A percentile compares a stretch with the other conserved stretches of the same genome.
Conservation (phyloP, 1,140 invertebrate genomes). For the Gonatopus flavifemur region DNA sequence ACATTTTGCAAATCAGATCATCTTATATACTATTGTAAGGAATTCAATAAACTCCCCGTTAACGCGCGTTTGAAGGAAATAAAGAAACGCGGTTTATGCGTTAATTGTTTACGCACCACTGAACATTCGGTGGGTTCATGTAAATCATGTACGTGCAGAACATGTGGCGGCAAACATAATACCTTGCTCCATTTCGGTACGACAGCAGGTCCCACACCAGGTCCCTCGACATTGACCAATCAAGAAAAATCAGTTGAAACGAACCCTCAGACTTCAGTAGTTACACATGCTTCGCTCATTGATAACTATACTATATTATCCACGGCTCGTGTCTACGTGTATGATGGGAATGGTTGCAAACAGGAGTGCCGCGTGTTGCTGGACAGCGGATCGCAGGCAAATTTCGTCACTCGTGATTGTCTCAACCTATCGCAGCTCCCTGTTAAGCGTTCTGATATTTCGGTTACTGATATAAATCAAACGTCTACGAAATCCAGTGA, state of each 20-base stretch:
- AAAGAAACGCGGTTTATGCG: not conserved
- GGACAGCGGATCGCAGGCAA: slow-evolving; percentile 1
- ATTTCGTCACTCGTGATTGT: too few relatives aligned
- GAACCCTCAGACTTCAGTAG: not conserved
- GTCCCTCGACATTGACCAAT: not conserved
- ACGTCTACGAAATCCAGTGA: too few relatives aligned
- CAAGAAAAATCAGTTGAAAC: not conserved
- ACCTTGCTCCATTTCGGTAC: not conserved
- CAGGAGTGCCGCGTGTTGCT: not conserved
- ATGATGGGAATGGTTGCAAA: not conserved
- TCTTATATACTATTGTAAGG: not conserved
- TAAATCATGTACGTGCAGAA: not conserved
- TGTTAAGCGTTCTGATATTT: too few relatives aligned
- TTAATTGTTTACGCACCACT: not conserved
- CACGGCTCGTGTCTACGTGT: not conserved
- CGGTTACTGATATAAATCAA: too few relatives aligned
- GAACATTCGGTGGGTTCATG: not conserved
- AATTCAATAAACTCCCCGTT: not conserved
- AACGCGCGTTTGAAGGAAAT: not conserved
- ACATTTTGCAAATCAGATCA: not conserved
- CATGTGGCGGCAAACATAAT: not conserved
- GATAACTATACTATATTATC: not conserved
- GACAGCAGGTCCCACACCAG: not conserved
- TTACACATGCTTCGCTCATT: not conserved
- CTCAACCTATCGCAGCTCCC: too few relatives aligned